Evolutionary conservation across 2,797 vertebrate species (phyloP).

Genomic region (Cuculus canorus): DNA sequence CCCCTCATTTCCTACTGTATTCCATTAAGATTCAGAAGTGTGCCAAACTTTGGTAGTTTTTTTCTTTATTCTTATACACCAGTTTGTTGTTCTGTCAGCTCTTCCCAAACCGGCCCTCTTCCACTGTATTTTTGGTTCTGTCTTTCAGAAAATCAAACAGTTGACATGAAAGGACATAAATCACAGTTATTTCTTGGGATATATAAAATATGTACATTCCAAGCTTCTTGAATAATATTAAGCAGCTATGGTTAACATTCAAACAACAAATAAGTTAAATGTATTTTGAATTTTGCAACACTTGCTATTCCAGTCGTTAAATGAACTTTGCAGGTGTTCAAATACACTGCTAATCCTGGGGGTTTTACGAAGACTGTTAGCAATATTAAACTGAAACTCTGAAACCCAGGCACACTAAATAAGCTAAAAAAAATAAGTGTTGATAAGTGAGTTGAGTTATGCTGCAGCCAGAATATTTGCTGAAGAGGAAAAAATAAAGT

Average conservation of each 20-base stretch:
- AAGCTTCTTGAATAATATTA: conserved; percentile 59
- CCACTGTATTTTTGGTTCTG: conserved; percentile 30
- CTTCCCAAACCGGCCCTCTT: conserved; percentile 19
- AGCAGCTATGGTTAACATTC: conserved; percentile 74
- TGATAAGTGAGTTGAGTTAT: conserved; percentile 60
- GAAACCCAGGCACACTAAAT: conserved; percentile 53
- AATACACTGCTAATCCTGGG: conserved; percentile 70
- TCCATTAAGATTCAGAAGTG: not conserved
- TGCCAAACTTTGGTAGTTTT: not conserved
- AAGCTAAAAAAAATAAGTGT: conserved; percentile 2
- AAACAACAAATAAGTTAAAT: conserved; percentile 71
- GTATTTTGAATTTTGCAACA: conserved; percentile 75
- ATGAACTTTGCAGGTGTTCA: conserved; percentile 81
- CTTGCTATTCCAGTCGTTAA: conserved; percentile 75
- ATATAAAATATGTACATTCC: conserved; percentile 67
- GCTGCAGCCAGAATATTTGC: conserved; percentile 58
- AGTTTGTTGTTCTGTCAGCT: conserved; percentile 31
- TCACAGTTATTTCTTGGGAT: conserved; percentile 65
- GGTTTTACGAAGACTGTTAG: conserved; percentile 67
- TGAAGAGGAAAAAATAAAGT: conserved; percentile 61
- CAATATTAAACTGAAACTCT: conserved; percentile 70
- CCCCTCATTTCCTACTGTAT: not conserved
- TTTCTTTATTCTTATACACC: not conserved
- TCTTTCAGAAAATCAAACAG: conserved; percentile 68
- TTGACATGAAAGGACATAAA: conserved; percentile 67